Evolutionary conservation across 1,140 invertebrate species (phyloP).

Genomic region (Wiebesia pumilae): DNA sequence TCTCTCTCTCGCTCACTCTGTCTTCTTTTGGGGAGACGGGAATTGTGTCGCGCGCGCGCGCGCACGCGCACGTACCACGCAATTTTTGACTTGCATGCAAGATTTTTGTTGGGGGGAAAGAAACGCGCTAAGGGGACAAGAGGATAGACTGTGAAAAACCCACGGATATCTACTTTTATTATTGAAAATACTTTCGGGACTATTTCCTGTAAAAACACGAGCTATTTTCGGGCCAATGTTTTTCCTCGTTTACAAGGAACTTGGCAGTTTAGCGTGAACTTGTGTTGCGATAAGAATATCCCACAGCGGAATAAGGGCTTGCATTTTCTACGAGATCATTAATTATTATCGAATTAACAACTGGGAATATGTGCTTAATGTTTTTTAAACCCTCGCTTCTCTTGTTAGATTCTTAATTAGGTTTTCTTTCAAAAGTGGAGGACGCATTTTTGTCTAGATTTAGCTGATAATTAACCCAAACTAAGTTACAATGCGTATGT

Average conservation of each 20-base stretch:
- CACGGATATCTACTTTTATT: not conserved
- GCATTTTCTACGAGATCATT: no score
- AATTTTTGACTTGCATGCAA: slow-evolving; percentile 26
- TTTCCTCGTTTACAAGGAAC: not conserved
- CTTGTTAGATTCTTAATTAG: no score
- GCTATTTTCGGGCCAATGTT: not conserved
- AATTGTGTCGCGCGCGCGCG: not conserved
- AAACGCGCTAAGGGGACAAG: no score
- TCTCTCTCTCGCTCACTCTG: slow-evolving; percentile 23
- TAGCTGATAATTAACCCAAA: no score
- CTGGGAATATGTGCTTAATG: no score
- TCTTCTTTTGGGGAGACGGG: not conserved
- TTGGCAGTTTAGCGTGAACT: no score
- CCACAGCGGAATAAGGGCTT: no score
- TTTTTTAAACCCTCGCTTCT: no score
- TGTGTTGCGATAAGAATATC: no score
- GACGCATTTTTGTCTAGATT: not conserved
- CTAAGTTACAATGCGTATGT: no score
- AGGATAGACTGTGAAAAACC: not conserved
- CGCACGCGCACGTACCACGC: slow-evolving; percentile 5
- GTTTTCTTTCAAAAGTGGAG: no score
- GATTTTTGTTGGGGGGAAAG: not conserved
- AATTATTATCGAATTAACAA: no score
- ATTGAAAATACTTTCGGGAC: not conserved
- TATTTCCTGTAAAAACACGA: not conserved